Base-by-base conservation (phyloP, 2,888 invertebrate species). In the Lasioglossum marginatum region DNA sequence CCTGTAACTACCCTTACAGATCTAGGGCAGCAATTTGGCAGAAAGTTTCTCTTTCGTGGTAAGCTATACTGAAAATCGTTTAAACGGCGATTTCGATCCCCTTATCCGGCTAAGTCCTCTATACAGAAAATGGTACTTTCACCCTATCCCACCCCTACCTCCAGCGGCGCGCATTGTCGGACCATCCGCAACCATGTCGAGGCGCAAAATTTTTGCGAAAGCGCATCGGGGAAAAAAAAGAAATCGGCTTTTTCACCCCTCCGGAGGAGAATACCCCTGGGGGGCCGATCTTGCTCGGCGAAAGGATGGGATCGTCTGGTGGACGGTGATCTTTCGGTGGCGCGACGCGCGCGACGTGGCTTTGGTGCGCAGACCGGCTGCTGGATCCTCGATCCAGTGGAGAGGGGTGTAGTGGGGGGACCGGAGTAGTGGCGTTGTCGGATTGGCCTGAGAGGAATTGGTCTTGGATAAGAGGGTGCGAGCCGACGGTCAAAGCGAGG, bases 381-480 rank as follows among this genome's bases (percentile, higher is more conserved):
- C 86, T 88, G 88, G 85, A 88, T 89, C 85, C 84, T 71, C 82
- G 90, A 87, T 88, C 87, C 87, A 81, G 79, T 85, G 83, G 76
- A 80, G 81, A 74, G 82, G 77, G 60, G 66, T 57, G 48, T 70
- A 71, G 86, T 79, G 82, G 84, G 81, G 81, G 45, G 77, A 63
- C n/a, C 79, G 79, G 79, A 76, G 80, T 60, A 81, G 77, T 79
- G 79, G 84, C 86, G 88, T 57, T 40, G 72, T 68, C 82, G 83
- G 91, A 89, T 91, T 91, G 91, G 91, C 76, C 89, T 83, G 76
- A 60, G 83, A 76, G 82, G 74, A 85, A 85, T 85, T 81, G 88
- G 83, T 82, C 81, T 85, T 77, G 80, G 77, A 73, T 74, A 87
- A 87, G 88, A 86, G 84, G 70, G 78, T 81, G 77, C 77, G 88